These are phyloP conservation scores for Coptotermes formosanus DNA, from an alignment of 1,140 invertebrate species.

Conservation along the genomic window DNA sequence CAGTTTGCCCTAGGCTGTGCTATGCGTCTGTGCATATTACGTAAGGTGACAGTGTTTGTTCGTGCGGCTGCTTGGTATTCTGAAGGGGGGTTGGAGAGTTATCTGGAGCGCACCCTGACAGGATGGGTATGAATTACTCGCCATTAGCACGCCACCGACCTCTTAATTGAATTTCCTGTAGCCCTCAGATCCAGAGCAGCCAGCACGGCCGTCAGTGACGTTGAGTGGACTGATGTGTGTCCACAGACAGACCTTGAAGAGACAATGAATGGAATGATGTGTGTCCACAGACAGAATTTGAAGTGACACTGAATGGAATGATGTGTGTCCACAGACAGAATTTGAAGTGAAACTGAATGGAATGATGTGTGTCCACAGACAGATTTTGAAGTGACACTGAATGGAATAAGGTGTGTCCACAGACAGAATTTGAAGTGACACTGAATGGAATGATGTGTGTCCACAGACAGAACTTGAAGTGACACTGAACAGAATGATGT, in stretches of 20 bases:
- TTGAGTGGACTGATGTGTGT: not conserved
- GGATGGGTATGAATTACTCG: not conserved
- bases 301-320: no score
- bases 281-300: no score
- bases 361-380: no score
- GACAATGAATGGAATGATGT: no score
- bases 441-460: no score
- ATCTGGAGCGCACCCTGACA: not conserved
- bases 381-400: no score
- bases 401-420: no score
- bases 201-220: not conserved
- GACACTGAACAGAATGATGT: no score
- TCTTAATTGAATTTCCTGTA: slow-evolving; percentile 17
- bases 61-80: not conserved
- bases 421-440: no score
- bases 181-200: not conserved
- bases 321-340: no score
- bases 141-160: not conserved
- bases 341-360: no score
- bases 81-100: not conserved
- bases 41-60: slow-evolving; percentile 11
- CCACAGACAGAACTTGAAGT: no score
- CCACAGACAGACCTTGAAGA: not conserved
- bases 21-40: not conserved
- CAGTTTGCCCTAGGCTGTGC: not conserved